Percentiles rank a stretch among this genome's conserved stretches.
Conservation (phyloP, 2,113 vertebrate species). For the Lutjanus erythropterus region DNA sequence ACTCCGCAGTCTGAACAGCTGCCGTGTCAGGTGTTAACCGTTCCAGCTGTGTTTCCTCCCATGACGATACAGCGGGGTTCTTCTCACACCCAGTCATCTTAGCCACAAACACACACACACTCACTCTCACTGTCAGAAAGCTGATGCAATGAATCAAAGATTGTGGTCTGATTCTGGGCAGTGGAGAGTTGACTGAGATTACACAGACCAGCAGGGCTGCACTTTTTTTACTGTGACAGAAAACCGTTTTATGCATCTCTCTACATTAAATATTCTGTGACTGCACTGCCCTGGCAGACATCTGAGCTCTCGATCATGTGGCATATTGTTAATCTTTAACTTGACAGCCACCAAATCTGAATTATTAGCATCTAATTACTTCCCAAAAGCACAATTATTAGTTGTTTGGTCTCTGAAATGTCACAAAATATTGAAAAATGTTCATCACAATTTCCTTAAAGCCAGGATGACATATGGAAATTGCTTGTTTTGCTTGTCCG, state of each 20-base stretch:
- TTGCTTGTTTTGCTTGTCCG: neutral
- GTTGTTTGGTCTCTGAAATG: neutral
- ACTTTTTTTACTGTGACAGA: neutral
- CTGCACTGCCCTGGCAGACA: neutral
- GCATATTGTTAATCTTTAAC: conserved; percentile 7
- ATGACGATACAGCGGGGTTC: conserved; percentile 53
- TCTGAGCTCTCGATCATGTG: neutral
- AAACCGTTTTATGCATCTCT: conserved; percentile 6
- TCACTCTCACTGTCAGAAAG: conserved; percentile 18
- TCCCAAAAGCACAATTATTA: neutral
- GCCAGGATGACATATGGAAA: neutral
- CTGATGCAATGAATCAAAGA: conserved; percentile 24
- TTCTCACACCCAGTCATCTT: conserved; percentile 56
- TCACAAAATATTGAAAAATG: neutral
- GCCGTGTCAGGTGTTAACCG: conserved; percentile 65
- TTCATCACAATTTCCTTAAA: neutral
- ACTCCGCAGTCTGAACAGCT: conserved; percentile 76
- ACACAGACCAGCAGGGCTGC: neutral
- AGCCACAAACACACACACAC: conserved; percentile 26
- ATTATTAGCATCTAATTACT: conserved; percentile 16
- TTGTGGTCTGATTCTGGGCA: neutral
- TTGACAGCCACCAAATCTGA: neutral
- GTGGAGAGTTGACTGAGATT: neutral
- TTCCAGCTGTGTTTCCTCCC: conserved; percentile 77
- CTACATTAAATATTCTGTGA: neutral